These are phyloP conservation scores for Polyodon spathula DNA, from an alignment of 2,113 vertebrate species.

Conservation along the genomic window DNA sequence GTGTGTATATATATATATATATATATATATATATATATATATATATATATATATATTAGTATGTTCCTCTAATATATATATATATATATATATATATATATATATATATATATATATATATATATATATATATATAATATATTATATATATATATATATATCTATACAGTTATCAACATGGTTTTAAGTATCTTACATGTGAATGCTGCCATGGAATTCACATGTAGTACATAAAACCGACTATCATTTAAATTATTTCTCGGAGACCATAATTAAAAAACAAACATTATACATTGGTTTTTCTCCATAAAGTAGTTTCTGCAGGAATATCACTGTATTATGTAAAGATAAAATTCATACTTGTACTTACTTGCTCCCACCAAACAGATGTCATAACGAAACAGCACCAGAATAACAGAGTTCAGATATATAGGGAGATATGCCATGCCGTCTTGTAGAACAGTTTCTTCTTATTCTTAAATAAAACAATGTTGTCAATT, in stretches of 20 bases:
- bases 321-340: too few relatives aligned
- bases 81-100: not conserved
- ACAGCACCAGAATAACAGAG: slow-evolving; percentile 73
- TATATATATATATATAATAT: not conserved
- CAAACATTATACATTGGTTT: too few relatives aligned
- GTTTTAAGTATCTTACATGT: too few relatives aligned
- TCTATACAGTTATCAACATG: not conserved
- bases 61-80: not conserved
- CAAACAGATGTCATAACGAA: slow-evolving; percentile 78
- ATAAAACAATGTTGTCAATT: too few relatives aligned
- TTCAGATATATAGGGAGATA: slow-evolving; percentile 51
- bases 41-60: not conserved
- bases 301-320: too few relatives aligned
- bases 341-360: not conserved
- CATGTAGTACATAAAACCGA: too few relatives aligned
- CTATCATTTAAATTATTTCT: too few relatives aligned
- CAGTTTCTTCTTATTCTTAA: slow-evolving; percentile 14
- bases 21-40: slow-evolving; percentile 1
- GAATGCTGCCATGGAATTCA: too few relatives aligned
- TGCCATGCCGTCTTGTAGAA: slow-evolving; percentile 44
- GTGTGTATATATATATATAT: too few relatives aligned
- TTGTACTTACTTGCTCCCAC: slow-evolving; percentile 79
- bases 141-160: not conserved
- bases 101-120: not conserved
- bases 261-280: too few relatives aligned